Base-by-base conservation (phyloP, 1,140 invertebrate species). In the Cylas formicarius region DNA sequence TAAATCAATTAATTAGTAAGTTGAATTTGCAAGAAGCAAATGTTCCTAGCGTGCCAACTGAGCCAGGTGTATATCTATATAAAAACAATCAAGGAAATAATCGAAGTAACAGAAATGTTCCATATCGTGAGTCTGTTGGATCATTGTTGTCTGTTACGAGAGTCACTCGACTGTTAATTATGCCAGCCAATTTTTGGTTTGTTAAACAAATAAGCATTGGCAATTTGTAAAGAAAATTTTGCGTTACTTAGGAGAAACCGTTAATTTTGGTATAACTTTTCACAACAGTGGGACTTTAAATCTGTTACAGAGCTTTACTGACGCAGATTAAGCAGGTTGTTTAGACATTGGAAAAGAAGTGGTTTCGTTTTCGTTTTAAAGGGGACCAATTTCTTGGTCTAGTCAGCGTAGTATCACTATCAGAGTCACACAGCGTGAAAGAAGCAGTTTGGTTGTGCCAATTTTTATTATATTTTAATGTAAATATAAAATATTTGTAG, bases 221-320 rank as follows among this genome's bases (percentile, higher is more conserved):
- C 34, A 9, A 23, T 53, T 52, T 24, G 62, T 58, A 3, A 64
- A 68, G 47, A 46, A 53, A 27, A 60, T 71, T 3, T 40, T 69
- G 4, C 27, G 57, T 17, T 70, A 71, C 44, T 35, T 75, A 6
- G 68, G 65, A 43, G 64, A 61, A 19, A 70, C 66, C 21, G 49
- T 26, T 6, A 35, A 67, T 35, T 29, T 50, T n/a, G 58, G 56
- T 42, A 59, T 58, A 18, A 26, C 26, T 18, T 47, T 54, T 41
- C 44, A 23, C 21, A 21, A 5, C 2, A 40, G 16, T 24, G 32
- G 35, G n/a, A 40, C 33, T 9, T 2, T 11, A 27, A 18, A 39
- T 9, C 4, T 33, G 18, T 33, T 48, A 17, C 21, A n/a, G 28
- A 59, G 49, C 7, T 67, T 51, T 40, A 52, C 42, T 47, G 63